Percentiles rank a stretch among this genome's conserved stretches.
Evolutionary conservation across 2,113 vertebrate species (phyloP).

Genomic region (Tympanuchus pallidicinctus): DNA sequence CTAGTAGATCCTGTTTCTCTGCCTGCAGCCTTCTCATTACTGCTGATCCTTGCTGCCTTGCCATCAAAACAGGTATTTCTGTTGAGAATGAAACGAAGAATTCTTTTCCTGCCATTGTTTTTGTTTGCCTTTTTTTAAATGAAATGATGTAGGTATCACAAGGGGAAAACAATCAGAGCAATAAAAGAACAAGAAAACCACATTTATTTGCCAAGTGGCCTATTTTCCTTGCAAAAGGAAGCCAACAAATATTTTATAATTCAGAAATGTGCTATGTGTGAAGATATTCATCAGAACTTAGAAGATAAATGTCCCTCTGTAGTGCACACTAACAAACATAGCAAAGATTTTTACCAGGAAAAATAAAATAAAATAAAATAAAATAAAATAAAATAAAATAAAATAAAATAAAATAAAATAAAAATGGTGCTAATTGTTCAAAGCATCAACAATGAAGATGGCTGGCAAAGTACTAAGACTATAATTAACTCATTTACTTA

Average conservation of each 20-base stretch:
- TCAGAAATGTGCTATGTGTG: not conserved
- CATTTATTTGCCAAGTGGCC: not conserved
- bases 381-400: no score
- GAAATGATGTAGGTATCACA: not conserved
- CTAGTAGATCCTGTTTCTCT: not conserved
- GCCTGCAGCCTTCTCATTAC: not conserved
- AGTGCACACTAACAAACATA: not conserved
- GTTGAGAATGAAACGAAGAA: not conserved
- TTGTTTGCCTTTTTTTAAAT: not conserved
- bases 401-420: no score
- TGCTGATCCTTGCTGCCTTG: not conserved
- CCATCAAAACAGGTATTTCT: not conserved
- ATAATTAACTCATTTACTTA: not conserved
- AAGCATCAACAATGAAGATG: not conserved
- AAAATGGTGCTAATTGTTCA: not conserved
- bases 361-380: no score
- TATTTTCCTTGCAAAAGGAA: not conserved
- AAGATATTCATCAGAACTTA: not conserved
- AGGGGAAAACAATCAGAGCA: not conserved
- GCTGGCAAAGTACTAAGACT: not conserved
- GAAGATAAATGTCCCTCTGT: not conserved
- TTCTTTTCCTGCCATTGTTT: not conserved
- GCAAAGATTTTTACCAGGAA: not conserved
- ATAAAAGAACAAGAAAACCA: not conserved
- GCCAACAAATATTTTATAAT: not conserved